Percentiles rank a stretch among this genome's conserved stretches.
Conservation (phyloP, 2,113 vertebrate species). For the Paraplagusia blochii region DNA sequence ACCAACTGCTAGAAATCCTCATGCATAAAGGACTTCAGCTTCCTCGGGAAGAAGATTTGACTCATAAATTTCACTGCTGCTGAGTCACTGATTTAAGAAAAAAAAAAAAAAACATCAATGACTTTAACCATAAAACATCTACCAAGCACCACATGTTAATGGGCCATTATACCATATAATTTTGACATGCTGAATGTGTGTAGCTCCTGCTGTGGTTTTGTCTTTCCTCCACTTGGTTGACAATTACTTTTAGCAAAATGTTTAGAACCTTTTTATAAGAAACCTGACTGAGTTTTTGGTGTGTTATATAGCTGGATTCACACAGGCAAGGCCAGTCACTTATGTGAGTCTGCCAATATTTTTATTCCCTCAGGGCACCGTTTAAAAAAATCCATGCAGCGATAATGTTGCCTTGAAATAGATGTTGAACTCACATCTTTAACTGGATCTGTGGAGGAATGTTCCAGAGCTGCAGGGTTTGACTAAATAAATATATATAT, state of each 20-base stretch:
- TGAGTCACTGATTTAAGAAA: no score
- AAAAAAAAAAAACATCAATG: constrained; percentile 39
- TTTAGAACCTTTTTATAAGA: no score
- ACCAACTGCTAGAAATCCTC: no score
- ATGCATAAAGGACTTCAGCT: constrained; percentile 12
- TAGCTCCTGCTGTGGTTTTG: constrained; percentile 20
- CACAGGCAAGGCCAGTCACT: constrained; percentile 9
- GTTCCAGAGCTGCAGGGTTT: constrained; percentile 23
- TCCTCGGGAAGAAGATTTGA: constrained; percentile 3
- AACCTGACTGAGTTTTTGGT: no score
- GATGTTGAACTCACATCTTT: constrained; percentile 19
- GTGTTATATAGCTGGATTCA: no score
- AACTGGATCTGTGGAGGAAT: constrained; percentile 16
- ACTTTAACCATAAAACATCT: constrained; percentile 44
- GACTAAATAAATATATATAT: constrained; percentile 8
- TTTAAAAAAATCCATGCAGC: constrained; percentile 36
- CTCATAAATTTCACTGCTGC: constrained; percentile 21
- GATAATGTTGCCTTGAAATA: constrained; percentile 27
- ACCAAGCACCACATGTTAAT: constrained; percentile 43
- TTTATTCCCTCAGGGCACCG: constrained; percentile 27
- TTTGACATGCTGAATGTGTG: constrained; percentile 32
- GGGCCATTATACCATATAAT: constrained; percentile 36
- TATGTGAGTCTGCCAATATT: constrained; percentile 9
- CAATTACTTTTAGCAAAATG: no score
- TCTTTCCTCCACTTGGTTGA: constrained; percentile 6